Evolutionary conservation across 2,113 vertebrate species (phyloP), one percentile per base, ranked within the genome.

Genomic region (Himantopus leucocephalus): DNA sequence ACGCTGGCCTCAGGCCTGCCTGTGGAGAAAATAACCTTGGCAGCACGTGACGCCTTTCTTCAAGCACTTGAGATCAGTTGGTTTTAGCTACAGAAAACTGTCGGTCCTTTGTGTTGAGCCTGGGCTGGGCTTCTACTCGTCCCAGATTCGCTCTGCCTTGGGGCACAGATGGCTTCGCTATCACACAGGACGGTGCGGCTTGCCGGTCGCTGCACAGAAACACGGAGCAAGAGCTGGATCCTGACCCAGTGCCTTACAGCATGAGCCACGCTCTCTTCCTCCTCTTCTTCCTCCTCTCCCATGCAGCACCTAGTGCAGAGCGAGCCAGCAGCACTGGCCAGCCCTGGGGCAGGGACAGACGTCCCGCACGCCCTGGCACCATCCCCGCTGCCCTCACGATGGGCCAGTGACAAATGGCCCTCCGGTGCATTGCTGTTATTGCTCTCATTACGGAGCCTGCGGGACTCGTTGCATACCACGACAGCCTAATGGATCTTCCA

Each of bases 401-500:
- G 58, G 58, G 47, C 8, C 8, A 0, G 35, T 92, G 95, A 83
- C 55, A 32, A 87, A 88, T 7, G 0, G 63, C 78, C 29, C 88
- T 5, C 71, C 26, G 4, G 88, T 59, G 84, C 67, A 10, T 35
- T 14, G 50, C 80, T 2, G 18, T 90, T 92, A 79, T 70, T 95
- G 92, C 92, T 90, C 45, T 60, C 37, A 32, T 77, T 73, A 76
- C 1, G 2, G 67, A 92, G 88, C 95, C 94, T 35, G 0, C 0
- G 73, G 95, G 95, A 70, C 94, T 92, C 59, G 3, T 89, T 88
- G 81, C 95, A 94, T 92, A 79, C 90, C 96, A 75, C 20, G 14
- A 66, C 39, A 13, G 91, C 39, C 80, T 96, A 73, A 96, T 95
- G 96, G 89, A 91, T 97, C 95, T 90, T 96, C 95, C 96, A 97